phyloP scores from a whole-genome alignment of 2,888 invertebrate genomes.

The Gari tellinella region DNA sequence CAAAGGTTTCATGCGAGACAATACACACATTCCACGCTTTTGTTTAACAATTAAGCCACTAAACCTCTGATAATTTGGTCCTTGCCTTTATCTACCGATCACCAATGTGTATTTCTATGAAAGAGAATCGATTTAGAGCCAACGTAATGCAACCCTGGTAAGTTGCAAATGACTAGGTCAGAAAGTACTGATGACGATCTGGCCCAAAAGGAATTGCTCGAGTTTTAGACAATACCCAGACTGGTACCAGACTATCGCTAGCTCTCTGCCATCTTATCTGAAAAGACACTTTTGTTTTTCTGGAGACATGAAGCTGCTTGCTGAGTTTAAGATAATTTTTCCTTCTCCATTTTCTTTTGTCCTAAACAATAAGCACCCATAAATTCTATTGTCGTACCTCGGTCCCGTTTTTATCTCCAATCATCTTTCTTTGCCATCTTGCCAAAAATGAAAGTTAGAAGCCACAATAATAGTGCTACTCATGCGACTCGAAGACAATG shows the following conservation, averaged over 20 bases:
- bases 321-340: too few species aligned
- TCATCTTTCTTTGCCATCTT: slow-evolving; percentile 57
- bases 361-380: too few species aligned
- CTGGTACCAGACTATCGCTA: slow-evolving; percentile 29
- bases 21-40: slow-evolving; percentile 15
- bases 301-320: not conserved
- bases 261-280: slow-evolving; percentile 16
- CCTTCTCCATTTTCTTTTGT: not conserved
- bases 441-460: slow-evolving; percentile 37
- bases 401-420: slow-evolving; percentile 39
- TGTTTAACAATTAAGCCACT: slow-evolving; percentile 23
- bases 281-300: slow-evolving; percentile 33
- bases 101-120: not conserved
- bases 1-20: too few species aligned
- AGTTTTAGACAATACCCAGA: slow-evolving; percentile 34
- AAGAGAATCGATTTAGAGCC: not conserved
- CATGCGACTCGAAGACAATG: slow-evolving; percentile 46
- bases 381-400: not conserved
- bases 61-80: slow-evolving; percentile 20
- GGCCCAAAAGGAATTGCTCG: slow-evolving; percentile 6
- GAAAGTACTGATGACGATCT: slow-evolving; percentile 50
- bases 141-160: slow-evolving; percentile 2
- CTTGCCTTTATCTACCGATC: slow-evolving; percentile 18
- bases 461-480: slow-evolving; percentile 37
- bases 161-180: slow-evolving; percentile 7